These are phyloP conservation scores for Triplophysa rosa DNA, from an alignment of 2,113 vertebrate genomes.

Conservation along the genomic window DNA sequence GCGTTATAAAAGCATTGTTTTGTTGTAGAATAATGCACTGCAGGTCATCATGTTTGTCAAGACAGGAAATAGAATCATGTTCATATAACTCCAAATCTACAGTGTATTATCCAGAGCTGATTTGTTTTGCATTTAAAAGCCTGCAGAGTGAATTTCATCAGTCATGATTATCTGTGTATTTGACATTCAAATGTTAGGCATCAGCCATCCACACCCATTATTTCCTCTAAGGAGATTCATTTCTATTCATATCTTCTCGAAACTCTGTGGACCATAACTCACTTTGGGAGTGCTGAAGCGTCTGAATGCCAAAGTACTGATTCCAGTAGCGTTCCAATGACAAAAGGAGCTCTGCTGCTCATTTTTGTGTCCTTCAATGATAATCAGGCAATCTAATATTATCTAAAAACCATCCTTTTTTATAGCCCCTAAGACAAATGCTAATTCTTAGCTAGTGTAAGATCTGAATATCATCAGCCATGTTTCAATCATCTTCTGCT, in stretches of 20 bases:
- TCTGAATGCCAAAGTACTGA: neutral
- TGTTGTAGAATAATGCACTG: neutral
- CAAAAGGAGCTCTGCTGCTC: too few species aligned
- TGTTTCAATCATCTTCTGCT: neutral
- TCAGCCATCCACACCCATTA: neutral
- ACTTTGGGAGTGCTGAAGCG: neutral
- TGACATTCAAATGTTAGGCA: constrained; percentile 14
- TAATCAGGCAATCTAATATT: neutral
- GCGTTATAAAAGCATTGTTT: constrained; percentile 13
- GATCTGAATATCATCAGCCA: neutral
- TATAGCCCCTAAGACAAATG: neutral
- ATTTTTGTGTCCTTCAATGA: neutral
- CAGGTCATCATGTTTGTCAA: neutral
- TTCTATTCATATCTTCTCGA: neutral
- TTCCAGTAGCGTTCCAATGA: neutral
- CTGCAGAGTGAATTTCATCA: constrained; percentile 28
- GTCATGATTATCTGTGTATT: constrained; percentile 7
- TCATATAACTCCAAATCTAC: too few species aligned
- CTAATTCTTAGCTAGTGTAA: neutral
- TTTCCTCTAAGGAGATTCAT: neutral
- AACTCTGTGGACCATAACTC: neutral
- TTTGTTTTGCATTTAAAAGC: neutral
- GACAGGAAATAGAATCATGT: neutral
- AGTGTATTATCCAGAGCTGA: neutral
- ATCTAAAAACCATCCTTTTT: neutral